phyloP scores from a whole-genome alignment of 2,113 vertebrate genomes.

The Chrysochloris asiatica region DNA sequence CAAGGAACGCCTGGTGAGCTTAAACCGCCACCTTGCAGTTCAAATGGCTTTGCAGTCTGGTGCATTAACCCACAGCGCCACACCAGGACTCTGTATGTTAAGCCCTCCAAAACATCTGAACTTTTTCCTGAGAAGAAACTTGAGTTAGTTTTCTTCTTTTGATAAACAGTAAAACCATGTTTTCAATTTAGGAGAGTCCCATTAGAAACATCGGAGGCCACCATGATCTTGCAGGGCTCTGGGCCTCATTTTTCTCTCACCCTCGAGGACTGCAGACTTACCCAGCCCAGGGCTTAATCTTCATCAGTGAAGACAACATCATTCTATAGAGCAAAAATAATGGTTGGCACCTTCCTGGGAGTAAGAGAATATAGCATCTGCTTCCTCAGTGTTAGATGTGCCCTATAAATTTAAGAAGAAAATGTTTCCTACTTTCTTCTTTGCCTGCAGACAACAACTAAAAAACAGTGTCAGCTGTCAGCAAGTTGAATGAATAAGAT shows the following conservation, averaged over 20 bases:
- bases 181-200: not conserved
- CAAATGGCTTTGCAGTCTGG: too few species aligned
- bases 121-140: not conserved
- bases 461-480: not conserved
- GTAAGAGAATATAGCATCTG: rapidly evolving
- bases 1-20: too few species aligned
- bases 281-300: not conserved
- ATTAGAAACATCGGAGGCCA: rapidly evolving
- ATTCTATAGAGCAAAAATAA: too few species aligned
- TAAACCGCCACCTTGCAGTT: too few species aligned
- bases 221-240: not conserved
- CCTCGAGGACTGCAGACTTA: not conserved
- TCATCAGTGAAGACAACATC: not conserved
- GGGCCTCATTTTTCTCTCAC: not conserved
- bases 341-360: not conserved
- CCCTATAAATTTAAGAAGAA: not conserved
- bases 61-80: too few species aligned
- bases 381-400: not conserved
- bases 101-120: not conserved
- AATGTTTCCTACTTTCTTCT: too few species aligned
- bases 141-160: not conserved
- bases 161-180: not conserved
- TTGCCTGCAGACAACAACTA: not conserved
- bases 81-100: too few species aligned
- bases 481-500: not conserved